phyloP scores from a whole-genome alignment of 2,888 invertebrate genomes.

The Trichopoda pennipes region DNA sequence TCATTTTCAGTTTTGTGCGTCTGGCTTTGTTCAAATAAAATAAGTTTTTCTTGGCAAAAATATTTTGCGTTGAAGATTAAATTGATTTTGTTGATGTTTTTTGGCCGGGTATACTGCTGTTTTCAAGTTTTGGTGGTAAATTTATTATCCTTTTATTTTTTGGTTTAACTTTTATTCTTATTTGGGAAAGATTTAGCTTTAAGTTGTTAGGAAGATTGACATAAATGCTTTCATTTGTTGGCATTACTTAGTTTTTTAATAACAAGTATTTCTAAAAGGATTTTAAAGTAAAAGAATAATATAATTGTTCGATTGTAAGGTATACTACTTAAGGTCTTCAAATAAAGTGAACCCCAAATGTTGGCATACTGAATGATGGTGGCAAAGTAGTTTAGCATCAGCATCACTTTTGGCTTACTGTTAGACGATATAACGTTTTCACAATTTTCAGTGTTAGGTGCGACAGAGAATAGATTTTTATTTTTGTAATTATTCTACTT shows the following conservation, averaged over 20 bases:
- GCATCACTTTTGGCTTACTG: too few species aligned
- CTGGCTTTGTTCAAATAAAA: slow-evolving; percentile 5
- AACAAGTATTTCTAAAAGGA: not conserved
- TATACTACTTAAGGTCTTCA: too few species aligned
- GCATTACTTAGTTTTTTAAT: not conserved
- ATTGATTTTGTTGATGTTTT: slow-evolving; percentile 60
- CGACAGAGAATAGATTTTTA: too few species aligned
- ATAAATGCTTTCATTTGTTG: slow-evolving; percentile 22
- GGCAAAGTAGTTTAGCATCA: too few species aligned
- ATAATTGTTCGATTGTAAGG: too few species aligned
- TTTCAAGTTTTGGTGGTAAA: slow-evolving; percentile 44
- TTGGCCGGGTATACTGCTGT: slow-evolving; percentile 52
- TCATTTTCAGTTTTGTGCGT: slow-evolving; percentile 1
- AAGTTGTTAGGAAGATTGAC: slow-evolving; percentile 19
- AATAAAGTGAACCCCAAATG: too few species aligned
- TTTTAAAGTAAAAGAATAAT: not conserved
- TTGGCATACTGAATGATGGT: too few species aligned
- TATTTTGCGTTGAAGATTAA: slow-evolving; percentile 56
- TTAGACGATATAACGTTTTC: too few species aligned
- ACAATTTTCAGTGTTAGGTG: too few species aligned
- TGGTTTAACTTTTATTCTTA: slow-evolving; percentile 23
- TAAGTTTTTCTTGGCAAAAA: slow-evolving; percentile 57
- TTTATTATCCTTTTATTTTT: slow-evolving; percentile 26
- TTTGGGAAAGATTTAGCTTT: slow-evolving; percentile 10
- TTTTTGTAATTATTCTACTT: too few species aligned